Percentiles rank a stretch among this genome's conserved stretches.
Conservation (phyloP, 2,888 invertebrate species). For the Caenorhabditis wallacei region DNA sequence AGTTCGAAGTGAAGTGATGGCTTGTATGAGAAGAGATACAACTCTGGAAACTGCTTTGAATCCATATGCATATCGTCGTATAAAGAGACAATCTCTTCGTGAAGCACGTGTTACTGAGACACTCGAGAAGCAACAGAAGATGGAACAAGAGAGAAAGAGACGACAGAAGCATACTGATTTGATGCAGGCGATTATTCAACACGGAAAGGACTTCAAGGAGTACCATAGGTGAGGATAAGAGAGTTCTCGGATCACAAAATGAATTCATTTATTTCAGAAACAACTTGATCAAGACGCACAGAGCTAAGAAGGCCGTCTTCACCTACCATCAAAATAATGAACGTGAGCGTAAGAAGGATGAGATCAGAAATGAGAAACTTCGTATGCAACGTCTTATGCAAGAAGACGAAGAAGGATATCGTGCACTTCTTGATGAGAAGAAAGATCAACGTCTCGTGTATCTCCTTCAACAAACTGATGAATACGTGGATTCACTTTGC, state of each 20-base stretch:
- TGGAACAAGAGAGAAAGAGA: slow-evolving; percentile 96
- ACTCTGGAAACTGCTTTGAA: slow-evolving; percentile 97
- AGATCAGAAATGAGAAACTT: slow-evolving; percentile 98
- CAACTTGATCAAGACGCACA: slow-evolving; percentile 90
- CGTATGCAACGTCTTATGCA: slow-evolving; percentile 98
- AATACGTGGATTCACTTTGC: slow-evolving; percentile 96
- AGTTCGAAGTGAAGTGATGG: slow-evolving; percentile 85
- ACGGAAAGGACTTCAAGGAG: slow-evolving; percentile 98
- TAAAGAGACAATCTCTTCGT: slow-evolving; percentile 95
- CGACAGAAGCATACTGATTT: slow-evolving; percentile 98
- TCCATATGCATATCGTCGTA: slow-evolving; percentile 97
- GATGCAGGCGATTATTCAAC: slow-evolving; percentile 95
- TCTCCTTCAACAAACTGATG: slow-evolving; percentile 97
- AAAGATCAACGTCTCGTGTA: slow-evolving; percentile 99
- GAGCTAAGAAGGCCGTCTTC: slow-evolving; percentile 96
- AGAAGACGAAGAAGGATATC: slow-evolving; percentile 99
- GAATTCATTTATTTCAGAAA: slow-evolving; percentile 85
- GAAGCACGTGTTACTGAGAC: slow-evolving; percentile 99
- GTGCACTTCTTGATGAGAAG: slow-evolving; percentile 99
- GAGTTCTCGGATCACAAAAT: background rate
- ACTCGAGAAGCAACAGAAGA: slow-evolving; percentile 97
- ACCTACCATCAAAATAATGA: slow-evolving; percentile 99
- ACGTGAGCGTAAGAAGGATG: slow-evolving; percentile 98
- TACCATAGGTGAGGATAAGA: slow-evolving; percentile 88
- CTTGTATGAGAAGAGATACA: slow-evolving; percentile 94